Percentiles rank a stretch among this genome's conserved stretches.
Conservation (phyloP, 2,113 vertebrate species). For the Delphinus delphis region DNA sequence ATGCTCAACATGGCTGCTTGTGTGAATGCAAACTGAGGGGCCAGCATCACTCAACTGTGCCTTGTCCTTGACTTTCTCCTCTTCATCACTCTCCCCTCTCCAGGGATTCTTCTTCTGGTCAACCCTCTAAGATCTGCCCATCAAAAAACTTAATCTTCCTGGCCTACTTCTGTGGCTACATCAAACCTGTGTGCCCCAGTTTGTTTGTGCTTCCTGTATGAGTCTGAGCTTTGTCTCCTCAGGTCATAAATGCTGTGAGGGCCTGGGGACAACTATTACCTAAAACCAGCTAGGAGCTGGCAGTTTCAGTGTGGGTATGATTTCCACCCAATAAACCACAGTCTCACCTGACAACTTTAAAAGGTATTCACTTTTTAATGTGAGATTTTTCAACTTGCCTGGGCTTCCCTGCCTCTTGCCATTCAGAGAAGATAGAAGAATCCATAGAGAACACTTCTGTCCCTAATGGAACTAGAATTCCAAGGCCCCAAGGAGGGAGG, state of each 20-base stretch:
- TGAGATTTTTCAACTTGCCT: neutral
- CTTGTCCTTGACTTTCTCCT: neutral
- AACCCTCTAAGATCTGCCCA: neutral
- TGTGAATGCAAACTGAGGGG: neutral
- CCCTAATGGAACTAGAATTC: neutral
- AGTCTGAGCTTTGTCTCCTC: neutral
- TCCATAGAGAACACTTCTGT: neutral
- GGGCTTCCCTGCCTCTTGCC: neutral
- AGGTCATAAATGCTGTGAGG: neutral
- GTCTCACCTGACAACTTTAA: conserved; percentile 9
- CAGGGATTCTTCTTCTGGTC: neutral
- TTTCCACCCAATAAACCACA: conserved; percentile 48
- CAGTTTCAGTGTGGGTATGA: neutral
- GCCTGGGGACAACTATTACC: neutral
- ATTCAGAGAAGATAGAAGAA: neutral
- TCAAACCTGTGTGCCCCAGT: neutral
- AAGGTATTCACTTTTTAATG: conserved; percentile 15
- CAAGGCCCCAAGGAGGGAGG: neutral
- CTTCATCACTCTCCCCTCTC: neutral
- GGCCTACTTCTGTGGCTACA: neutral
- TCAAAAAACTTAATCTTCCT: neutral
- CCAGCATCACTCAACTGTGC: neutral
- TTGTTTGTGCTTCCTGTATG: neutral
- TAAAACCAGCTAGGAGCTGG: neutral
- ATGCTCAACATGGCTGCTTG: neutral